Base-by-base conservation (phyloP, 2,797 vertebrate species). In the Labeo calbasu region DNA sequence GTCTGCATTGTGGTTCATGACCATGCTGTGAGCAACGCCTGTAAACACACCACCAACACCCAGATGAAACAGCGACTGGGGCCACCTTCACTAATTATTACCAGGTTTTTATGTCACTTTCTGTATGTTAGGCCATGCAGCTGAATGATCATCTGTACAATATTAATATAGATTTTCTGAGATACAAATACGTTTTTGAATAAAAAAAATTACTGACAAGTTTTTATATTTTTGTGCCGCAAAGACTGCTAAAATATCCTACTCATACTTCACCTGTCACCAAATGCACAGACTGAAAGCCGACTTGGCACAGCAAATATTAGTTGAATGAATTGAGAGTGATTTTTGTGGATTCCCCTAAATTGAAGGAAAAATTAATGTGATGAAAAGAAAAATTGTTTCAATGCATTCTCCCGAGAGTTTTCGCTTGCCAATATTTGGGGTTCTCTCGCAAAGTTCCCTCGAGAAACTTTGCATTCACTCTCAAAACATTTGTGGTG, bases 1-100 rank as follows among this genome's bases (percentile, higher is more conserved):
- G 70, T 86, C 81, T 70, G 85, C 85, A 81, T n/a, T 77, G 63
- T 83, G 51, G 40, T 13, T 48, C 1, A n/a, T 48, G 28, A 55
- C 21, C 57, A 40, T 55, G 50, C 78, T 68, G 78, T 17, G 78
- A 83, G 59, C 12, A 77, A 66, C 28, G 61, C 71, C 68, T 79
- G 69, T 83, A 79, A 79, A 79, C 76, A 59, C 59, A 43, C 11
- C n/a, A 32, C 17, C 51, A 72, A 50, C 77, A 68, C 48, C 21
- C 53, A 76, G 43, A 51, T 40, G 43, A 78, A 8, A 50, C 23
- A 23, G 19, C 4, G 13, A 10, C 8, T 69, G 28, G 71, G 21
- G 15, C 21, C 63, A 82, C 28, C 25, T 25, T 82, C 1, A 19
- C 4, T 83, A 69, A 70, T 50, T 36, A 46, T 17, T 59, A 70